Percentiles rank a stretch among this genome's conserved stretches.
Evolutionary conservation across 2,888 invertebrate species (phyloP).

Genomic region (Helicoverpa assulta): DNA sequence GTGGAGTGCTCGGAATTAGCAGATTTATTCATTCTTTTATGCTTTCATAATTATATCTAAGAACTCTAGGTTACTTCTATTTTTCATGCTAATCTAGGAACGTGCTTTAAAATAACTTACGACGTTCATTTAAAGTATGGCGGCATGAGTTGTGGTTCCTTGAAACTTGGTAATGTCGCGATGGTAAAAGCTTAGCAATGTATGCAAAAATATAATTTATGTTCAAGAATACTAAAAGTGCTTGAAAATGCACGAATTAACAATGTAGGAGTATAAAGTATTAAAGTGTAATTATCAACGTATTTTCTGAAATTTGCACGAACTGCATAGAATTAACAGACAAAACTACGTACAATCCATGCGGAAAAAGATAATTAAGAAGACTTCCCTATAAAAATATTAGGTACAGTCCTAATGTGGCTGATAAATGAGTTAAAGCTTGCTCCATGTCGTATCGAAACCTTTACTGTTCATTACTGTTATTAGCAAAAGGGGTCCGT

Average conservation of each 20-base stretch:
- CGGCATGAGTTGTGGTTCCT: slow-evolving; percentile 30
- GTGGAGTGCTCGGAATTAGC: slow-evolving; percentile 55
- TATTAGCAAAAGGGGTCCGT: slow-evolving; percentile 47
- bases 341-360: slow-evolving; percentile 29
- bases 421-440: slow-evolving; percentile 52
- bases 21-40: slow-evolving; percentile 58
- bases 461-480: slow-evolving; percentile 58
- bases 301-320: neutral
- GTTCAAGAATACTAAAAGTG: neutral
- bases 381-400: slow-evolving; percentile 44
- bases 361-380: slow-evolving; percentile 35
- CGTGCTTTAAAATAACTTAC: slow-evolving; percentile 56
- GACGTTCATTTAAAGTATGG: slow-evolving; percentile 27
- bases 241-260: slow-evolving; percentile 2
- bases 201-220: slow-evolving; percentile 1
- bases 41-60: slow-evolving; percentile 53
- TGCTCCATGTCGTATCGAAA: slow-evolving; percentile 44
- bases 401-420: slow-evolving; percentile 15
- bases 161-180: slow-evolving; percentile 25
- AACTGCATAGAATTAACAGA: slow-evolving; percentile 22
- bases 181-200: slow-evolving; percentile 1
- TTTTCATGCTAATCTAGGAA: slow-evolving; percentile 54
- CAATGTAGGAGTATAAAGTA: neutral
- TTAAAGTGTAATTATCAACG: neutral
- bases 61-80: slow-evolving; percentile 40